These are phyloP conservation scores for Leontopithecus rosalia DNA, from an alignment of 2,797 vertebrate species.

Conservation along the genomic window DNA sequence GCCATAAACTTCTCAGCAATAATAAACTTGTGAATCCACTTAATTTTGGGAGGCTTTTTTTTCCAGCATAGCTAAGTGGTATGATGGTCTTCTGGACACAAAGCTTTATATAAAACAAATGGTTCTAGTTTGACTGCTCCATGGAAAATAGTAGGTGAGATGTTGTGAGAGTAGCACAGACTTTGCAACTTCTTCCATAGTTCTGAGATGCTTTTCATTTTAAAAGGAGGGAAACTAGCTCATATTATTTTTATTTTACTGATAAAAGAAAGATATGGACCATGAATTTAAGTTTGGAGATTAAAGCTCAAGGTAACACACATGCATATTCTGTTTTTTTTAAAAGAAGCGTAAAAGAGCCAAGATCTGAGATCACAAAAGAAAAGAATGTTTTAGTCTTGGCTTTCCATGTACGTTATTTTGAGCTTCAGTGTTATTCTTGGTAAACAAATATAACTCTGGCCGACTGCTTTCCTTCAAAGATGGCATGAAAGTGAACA, in stretches of 20 bases:
- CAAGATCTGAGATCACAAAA: not conserved
- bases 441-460: not conserved
- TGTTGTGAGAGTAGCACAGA: no score
- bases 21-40: not conserved
- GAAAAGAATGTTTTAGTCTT: not conserved
- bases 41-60: not conserved
- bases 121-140: not conserved
- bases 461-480: not conserved
- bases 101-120: not conserved
- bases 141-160: not conserved
- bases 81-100: not conserved
- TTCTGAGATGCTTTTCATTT: not conserved
- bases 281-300: not conserved
- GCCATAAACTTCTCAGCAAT: not conserved
- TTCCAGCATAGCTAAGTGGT: not conserved
- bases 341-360: not conserved
- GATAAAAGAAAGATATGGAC: not conserved
- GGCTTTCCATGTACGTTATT: not conserved
- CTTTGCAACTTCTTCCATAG: not conserved
- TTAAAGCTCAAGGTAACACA: not conserved
- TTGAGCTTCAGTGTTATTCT: not conserved
- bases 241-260: constrained; percentile 23
- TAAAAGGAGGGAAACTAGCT: not conserved
- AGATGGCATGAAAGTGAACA: not conserved
- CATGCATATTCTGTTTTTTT: not conserved